Evolutionary conservation across 2,888 invertebrate species (phyloP), one percentile per base, ranked within the genome.

Genomic region (Drosophila birchii): DNA sequence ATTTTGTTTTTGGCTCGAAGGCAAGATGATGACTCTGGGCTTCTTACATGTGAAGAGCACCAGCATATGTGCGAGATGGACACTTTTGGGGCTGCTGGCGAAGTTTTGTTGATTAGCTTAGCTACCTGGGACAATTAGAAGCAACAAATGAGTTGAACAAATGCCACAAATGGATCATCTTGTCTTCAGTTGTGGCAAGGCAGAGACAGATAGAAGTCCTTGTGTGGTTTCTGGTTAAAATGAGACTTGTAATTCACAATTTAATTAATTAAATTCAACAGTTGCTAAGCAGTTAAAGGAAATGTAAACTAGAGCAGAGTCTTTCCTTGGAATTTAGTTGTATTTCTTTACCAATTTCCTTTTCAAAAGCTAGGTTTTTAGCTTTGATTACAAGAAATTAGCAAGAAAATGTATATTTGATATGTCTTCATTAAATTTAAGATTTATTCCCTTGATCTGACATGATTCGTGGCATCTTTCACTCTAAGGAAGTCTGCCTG

Each of bases 31-130:
- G 43, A 55, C 49, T 61, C 34, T 53, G 23, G 60, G 43, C 32
- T 55, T 20, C 57, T 3, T 49, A 36, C 63, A 79, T 75, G 75
- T 84, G 82, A 86, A 86, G 86, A 88, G 89, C 86, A 87, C 86
- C 86, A 79, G 70, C 86, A 86, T 87, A 73, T 86, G 86, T 16
- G 49, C 34, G 39, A 41, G 73, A 59, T 72, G 72, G 73, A 72
- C 73, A 70, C 59, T 68, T 68, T 29, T 55, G 67, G 67, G 71
- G 38, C 67, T 69, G 38, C 26, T 64, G 49, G 39, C 29, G 51
- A 58, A 59, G 49, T 60, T 41, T 45, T 55, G 69, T 55, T 68
- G 56, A 68, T 68, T 56, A 69, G 69, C 20, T 36, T 23, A 43
- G 43, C 41, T 43, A 69, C 70, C 69, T 67, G 71, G 36, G 39